phyloP scores from a whole-genome alignment of 2,113 vertebrate species.

The Caranx melampygus region DNA sequence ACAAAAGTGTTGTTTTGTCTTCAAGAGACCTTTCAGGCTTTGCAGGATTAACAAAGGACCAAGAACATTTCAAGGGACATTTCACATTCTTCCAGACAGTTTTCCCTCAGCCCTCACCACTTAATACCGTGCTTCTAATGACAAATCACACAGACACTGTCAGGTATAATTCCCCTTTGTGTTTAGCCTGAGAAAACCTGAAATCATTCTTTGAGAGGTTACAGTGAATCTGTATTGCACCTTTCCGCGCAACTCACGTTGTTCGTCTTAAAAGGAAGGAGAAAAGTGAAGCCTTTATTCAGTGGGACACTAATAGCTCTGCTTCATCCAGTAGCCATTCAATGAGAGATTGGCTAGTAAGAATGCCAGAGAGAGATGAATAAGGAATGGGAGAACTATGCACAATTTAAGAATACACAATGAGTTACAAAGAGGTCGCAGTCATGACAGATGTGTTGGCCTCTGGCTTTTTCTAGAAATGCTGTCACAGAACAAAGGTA shows the following conservation, averaged over 20 bases:
- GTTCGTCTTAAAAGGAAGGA: not conserved
- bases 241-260: not conserved
- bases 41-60: constrained; percentile 5
- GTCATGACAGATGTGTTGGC: constrained; percentile 36
- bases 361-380: constrained; percentile 50
- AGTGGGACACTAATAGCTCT: constrained; percentile 48
- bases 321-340: constrained; percentile 51
- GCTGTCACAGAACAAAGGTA: constrained; percentile 44
- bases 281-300: constrained; percentile 43
- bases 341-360: constrained; percentile 47
- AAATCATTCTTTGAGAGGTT: not conserved
- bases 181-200: constrained; percentile 23
- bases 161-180: constrained; percentile 6
- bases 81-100: constrained; percentile 8
- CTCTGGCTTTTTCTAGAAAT: constrained; percentile 39
- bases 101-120: not conserved
- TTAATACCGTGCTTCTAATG: not conserved
- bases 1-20: constrained; percentile 16
- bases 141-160: constrained; percentile 3
- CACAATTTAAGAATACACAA: constrained; percentile 57
- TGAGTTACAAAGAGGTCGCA: constrained; percentile 46
- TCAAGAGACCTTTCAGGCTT: not conserved
- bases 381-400: constrained; percentile 44
- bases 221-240: constrained; percentile 17
- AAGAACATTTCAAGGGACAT: constrained; percentile 16